A percentile compares a stretch with the other conserved stretches of the same genome.
These are phyloP conservation scores for Pseudomugil tenellus DNA, from an alignment of 2,797 vertebrate genomes.

Conservation along the genomic window DNA sequence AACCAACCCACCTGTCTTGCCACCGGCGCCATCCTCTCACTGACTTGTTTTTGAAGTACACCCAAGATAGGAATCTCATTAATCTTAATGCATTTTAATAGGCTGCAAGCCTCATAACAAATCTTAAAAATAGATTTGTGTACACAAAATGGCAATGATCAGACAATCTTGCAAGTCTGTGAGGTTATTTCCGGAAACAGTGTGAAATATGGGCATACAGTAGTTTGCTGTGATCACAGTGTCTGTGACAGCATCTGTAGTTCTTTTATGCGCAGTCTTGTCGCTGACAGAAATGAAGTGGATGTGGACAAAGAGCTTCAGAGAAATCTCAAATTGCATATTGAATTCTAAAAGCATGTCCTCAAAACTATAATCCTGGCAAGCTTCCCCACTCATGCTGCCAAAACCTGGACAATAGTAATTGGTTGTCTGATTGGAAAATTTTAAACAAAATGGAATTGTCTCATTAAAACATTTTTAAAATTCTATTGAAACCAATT, in stretches of 20 bases:
- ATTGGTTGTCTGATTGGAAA: conserved; percentile 77
- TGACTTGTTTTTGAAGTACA: conserved; percentile 53
- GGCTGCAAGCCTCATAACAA: conserved; percentile 29
- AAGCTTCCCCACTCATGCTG: conserved; percentile 40
- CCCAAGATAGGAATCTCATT: conserved; percentile 42
- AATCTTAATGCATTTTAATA: conserved; percentile 47
- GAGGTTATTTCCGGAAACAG: conserved; percentile 59
- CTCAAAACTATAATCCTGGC: conserved; percentile 70
- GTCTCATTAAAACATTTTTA: conserved; percentile 57
- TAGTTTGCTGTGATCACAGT: conserved; percentile 46
- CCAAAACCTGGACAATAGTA: conserved; percentile 71
- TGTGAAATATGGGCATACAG: conserved; percentile 27
- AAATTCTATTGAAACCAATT: conserved; percentile 51
- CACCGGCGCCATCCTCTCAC: conserved; percentile 25
- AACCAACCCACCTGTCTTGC: conserved; percentile 45
- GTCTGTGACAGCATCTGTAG: conserved; percentile 43
- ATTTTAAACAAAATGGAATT: conserved; percentile 66
- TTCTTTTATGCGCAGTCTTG: conserved; percentile 57
- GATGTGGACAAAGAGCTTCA: conserved; percentile 64
- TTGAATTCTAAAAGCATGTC: conserved; percentile 67
- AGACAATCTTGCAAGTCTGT: conserved; percentile 21
- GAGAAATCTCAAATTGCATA: conserved; percentile 68
- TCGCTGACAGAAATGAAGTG: conserved; percentile 51
- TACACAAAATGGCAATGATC: conserved; percentile 39
- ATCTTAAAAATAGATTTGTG: conserved; percentile 55